These are phyloP conservation scores for Zaprionus lachaisei DNA, from an alignment of 1,140 invertebrate species.

Conservation along the genomic window DNA sequence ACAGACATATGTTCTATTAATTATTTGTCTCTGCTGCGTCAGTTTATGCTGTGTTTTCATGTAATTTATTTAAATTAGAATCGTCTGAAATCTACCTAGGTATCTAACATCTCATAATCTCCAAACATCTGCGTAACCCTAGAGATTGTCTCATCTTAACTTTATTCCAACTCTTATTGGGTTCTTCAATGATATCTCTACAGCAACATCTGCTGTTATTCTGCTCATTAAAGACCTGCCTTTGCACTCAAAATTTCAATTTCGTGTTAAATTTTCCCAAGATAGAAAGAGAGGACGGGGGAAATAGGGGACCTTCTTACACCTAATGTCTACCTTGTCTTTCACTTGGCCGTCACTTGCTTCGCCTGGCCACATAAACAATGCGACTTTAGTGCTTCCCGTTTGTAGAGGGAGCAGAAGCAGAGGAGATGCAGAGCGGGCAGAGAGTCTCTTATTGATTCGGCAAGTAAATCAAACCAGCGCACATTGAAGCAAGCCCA, in stretches of 20 bases:
- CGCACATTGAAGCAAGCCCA: slow-evolving; percentile 27
- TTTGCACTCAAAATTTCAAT: slow-evolving; percentile 46
- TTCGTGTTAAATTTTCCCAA: slow-evolving; percentile 35
- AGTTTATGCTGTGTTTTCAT: neutral
- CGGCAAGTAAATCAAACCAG: slow-evolving; percentile 66
- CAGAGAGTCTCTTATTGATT: slow-evolving; percentile 43
- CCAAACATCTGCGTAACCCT: neutral
- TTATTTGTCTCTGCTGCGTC: neutral
- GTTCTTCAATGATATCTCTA: neutral
- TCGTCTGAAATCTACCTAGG: neutral
- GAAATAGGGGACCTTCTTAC: neutral
- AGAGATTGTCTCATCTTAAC: neutral
- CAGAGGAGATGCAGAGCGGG: slow-evolving; percentile 31
- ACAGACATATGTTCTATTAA: too few relatives aligned
- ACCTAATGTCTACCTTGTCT: slow-evolving; percentile 13
- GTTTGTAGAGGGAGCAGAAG: neutral
- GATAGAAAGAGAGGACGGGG: neutral
- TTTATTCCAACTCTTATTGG: neutral
- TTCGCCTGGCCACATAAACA: slow-evolving; percentile 59
- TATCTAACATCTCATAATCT: neutral
- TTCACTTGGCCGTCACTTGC: slow-evolving; percentile 17
- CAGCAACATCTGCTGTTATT: slow-evolving; percentile 21
- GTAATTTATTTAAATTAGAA: neutral
- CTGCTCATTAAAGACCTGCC: slow-evolving; percentile 38
- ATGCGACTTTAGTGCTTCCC: slow-evolving; percentile 69